These are phyloP conservation scores for Tyria jacobaeae DNA, from an alignment of 2,888 invertebrate species.

Conservation along the genomic window DNA sequence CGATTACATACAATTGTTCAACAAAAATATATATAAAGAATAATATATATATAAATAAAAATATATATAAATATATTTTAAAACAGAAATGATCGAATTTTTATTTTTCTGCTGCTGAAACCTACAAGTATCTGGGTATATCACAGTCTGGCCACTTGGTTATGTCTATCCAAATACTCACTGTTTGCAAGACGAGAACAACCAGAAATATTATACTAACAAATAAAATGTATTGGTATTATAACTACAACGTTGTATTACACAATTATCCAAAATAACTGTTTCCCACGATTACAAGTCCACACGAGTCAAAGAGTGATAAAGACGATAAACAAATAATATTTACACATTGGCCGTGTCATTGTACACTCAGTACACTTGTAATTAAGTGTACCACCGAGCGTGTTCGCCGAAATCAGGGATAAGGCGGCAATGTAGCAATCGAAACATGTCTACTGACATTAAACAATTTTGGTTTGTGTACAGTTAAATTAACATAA, in stretches of 20 bases:
- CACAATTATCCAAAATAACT: background rate
- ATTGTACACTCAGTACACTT: slow-evolving; percentile 13
- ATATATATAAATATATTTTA: too few relatives aligned
- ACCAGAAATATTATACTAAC: too few relatives aligned
- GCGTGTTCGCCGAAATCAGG: slow-evolving; percentile 5
- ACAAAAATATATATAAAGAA: too few relatives aligned
- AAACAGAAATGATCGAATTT: too few relatives aligned
- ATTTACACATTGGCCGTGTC: slow-evolving; percentile 9
- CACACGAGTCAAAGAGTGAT: slow-evolving; percentile 2
- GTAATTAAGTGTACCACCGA: slow-evolving; percentile 8
- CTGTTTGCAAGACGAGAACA: too few relatives aligned
- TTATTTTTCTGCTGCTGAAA: too few relatives aligned
- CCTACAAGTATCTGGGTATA: too few relatives aligned
- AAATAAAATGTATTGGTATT: background rate
- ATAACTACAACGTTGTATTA: background rate
- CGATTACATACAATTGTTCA: too few relatives aligned
- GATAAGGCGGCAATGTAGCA: slow-evolving; percentile 4
- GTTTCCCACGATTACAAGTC: slow-evolving; percentile 10
- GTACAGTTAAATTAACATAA: too few relatives aligned
- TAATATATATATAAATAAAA: too few relatives aligned
- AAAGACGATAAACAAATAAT: slow-evolving; percentile 5
- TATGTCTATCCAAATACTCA: too few relatives aligned
- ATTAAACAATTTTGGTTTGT: background rate
- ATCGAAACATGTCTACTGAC: background rate
- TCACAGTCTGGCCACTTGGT: too few relatives aligned